Evolutionary conservation across 2,113 vertebrate genomes (phyloP).

Genomic region (Apistogramma diplotaenia): DNA sequence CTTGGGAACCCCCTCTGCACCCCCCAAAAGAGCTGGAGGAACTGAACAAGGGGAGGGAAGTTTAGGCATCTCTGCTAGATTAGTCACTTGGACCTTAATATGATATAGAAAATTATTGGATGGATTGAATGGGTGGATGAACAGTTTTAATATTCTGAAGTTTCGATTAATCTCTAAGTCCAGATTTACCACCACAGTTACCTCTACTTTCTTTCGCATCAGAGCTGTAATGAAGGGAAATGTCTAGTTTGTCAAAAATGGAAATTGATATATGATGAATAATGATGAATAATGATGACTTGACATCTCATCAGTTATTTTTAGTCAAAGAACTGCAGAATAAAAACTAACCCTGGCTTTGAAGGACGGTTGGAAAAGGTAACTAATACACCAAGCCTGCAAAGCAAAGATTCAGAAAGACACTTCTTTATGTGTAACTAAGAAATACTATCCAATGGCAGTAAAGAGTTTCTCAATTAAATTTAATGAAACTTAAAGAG

Average conservation of each 20-base stretch:
- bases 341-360: too few species aligned
- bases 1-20: too few species aligned
- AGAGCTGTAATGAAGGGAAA: neutral
- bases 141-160: neutral
- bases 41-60: too few species aligned
- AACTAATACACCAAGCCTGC: too few species aligned
- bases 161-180: neutral
- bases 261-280: too few species aligned
- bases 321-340: too few species aligned
- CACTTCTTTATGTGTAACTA: neutral
- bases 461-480: neutral
- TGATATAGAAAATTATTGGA: neutral
- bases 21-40: too few species aligned
- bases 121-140: neutral
- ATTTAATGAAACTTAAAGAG: neutral
- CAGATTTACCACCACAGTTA: neutral
- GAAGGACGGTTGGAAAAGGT: too few species aligned
- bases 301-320: too few species aligned
- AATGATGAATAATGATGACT: too few species aligned
- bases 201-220: neutral
- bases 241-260: neutral
- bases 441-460: neutral
- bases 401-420: neutral
- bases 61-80: too few species aligned
- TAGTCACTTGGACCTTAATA: neutral